Base-by-base conservation (phyloP, 35 echinoderm and acorn worm species). In the Diadema setosum region DNA sequence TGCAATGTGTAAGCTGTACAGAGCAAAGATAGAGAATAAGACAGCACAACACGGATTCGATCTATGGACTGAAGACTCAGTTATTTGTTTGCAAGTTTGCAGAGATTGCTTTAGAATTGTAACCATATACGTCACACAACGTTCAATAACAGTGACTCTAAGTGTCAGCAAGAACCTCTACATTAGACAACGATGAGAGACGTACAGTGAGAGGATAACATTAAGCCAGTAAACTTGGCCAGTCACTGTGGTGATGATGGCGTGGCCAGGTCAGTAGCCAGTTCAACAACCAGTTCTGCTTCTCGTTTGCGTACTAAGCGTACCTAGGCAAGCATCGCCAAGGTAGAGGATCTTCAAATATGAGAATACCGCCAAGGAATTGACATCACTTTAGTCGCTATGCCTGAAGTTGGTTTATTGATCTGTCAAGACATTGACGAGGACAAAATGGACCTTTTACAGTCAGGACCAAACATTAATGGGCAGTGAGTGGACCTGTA, bases 401-500 rank as follows among this genome's bases (percentile, higher is more conserved):
- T 17, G 23, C 18, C 9, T 12, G 41, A 87, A 15, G 70, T 92
- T 0, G 40, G 42, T 6, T 65, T 87, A 23, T 31, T 87, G 17
- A 92, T 87, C 8, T 83, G 90, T 1, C 90, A 92, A 50, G 75
- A 92, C 40, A 29, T 42, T 25, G 74, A 55, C 40, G 18, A 27
- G 83, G 90, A 14, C 12, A 91, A 17, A 59, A 58, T 63, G 82
- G 48, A 31, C 82, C 89, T 46, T 84, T 50, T 64, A 45, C 89
- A 11, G 56, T 52, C 24, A 80, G 89, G 7, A 91, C 89, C 18
- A 25, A 55, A 14, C 45, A 84, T 42, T 80, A 82, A 30, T 91
- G 81, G 89, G 45, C 82, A 16, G 29, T 91, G 32, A 91, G 43
- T 76, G 89, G 89, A 20, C 89, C 89, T 58, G 16, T 91, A n/a